phyloP scores from a whole-genome alignment of 2,888 invertebrate genomes.

The Epinotia demarniana region DNA sequence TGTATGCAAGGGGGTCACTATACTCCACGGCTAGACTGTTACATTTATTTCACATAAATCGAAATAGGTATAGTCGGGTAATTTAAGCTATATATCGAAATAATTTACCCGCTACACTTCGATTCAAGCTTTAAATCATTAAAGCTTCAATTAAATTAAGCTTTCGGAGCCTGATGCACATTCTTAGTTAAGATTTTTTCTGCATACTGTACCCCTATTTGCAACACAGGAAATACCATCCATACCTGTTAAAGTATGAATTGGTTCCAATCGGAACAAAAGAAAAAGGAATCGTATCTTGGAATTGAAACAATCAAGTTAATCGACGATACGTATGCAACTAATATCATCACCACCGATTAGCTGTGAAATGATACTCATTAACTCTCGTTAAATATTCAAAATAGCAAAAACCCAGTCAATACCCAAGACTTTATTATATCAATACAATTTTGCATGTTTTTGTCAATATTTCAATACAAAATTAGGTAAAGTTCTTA shows the following conservation, averaged over 20 bases:
- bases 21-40: no score
- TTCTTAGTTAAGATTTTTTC: conserved; percentile 30
- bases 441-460: conserved; percentile 15
- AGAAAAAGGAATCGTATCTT: conserved; percentile 57
- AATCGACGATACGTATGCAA: conserved; percentile 80
- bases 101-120: no score
- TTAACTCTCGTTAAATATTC: conserved; percentile 81
- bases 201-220: conserved; percentile 53
- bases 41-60: no score
- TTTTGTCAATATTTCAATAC: conserved; percentile 31
- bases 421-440: conserved; percentile 65
- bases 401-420: conserved; percentile 66
- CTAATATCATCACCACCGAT: conserved; percentile 68
- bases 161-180: background rate
- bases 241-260: conserved; percentile 57
- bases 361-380: conserved; percentile 75
- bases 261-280: conserved; percentile 53
- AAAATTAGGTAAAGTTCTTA: background rate
- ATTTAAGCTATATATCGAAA: no score
- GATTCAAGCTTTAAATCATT: no score
- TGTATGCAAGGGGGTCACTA: no score
- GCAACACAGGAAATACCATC: conserved; percentile 64
- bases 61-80: no score
- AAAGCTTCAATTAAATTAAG: no score
- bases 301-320: conserved; percentile 65